A percentile compares a stretch with the other conserved stretches of the same genome.
These are phyloP conservation scores for Cryptocheilus praepositus DNA, from an alignment of 2,888 invertebrate species.

Conservation along the genomic window DNA sequence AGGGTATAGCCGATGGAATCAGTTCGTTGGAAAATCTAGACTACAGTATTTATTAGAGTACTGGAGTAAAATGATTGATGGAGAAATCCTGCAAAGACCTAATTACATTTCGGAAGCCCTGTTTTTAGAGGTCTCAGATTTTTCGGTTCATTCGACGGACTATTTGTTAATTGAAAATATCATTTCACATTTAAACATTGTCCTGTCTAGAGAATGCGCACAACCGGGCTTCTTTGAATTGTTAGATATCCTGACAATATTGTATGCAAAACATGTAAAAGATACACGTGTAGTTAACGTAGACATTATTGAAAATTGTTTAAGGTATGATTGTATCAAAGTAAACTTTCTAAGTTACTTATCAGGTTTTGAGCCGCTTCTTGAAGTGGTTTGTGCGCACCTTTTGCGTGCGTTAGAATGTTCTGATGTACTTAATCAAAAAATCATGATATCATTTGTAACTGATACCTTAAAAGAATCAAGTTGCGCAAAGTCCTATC, in stretches of 20 bases:
- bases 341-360: constrained; percentile 40
- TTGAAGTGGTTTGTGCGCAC: constrained; percentile 37
- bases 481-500: constrained; percentile 10
- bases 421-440: constrained; percentile 22
- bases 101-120: constrained; percentile 48
- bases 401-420: constrained; percentile 12
- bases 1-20: not conserved
- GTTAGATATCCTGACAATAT: constrained; percentile 44
- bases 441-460: constrained; percentile 36
- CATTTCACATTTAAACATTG: constrained; percentile 15
- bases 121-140: constrained; percentile 42
- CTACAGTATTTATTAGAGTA: constrained; percentile 16
- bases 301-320: constrained; percentile 29
- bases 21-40: constrained; percentile 8
- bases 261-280: constrained; percentile 42
- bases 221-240: constrained; percentile 64
- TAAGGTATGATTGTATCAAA: constrained; percentile 33
- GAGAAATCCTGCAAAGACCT: constrained; percentile 16
- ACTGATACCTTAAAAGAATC: constrained; percentile 28
- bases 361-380: constrained; percentile 22
- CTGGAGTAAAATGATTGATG: constrained; percentile 17
- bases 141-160: constrained; percentile 14
- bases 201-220: constrained; percentile 27
- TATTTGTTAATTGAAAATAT: constrained; percentile 22
- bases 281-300: constrained; percentile 18